Base-by-base conservation (phyloP, 2,888 invertebrate species). In the Sepiola atlantica region DNA sequence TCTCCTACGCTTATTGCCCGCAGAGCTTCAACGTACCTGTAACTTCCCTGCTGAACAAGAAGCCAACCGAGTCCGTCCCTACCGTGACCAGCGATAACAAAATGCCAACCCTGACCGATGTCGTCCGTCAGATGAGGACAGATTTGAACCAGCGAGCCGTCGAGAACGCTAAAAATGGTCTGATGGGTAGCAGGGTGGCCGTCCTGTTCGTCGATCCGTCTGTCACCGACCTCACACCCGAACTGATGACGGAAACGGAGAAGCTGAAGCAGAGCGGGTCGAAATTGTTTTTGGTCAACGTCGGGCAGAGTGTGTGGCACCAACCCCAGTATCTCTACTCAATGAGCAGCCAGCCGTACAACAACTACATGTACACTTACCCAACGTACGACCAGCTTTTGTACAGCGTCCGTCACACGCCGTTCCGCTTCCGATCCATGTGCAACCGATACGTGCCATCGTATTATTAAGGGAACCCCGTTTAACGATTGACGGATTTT, bases 41-140 rank as follows among this genome's bases (percentile, higher is more conserved):
- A 28, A 92, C 92, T 54, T 92, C 92, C 18, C 55, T 92, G 55
- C 54, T 92, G 35, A 54, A 32, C 28, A 92, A 92, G 55, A 24
- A 45, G 18, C n/a, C 45, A 21, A 28, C n/a, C 4, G 45, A 92
- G 18, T 8, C n/a, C 20, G 20, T 4, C 45, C 28, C 12, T 28
- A 92, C 28, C 12, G 45, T 92, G 2, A 92, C 45, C 55, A 92
- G 28, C 6, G 45, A 24, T 28, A 77, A 3, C 2, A 77, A n/a
- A 32, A 4, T 55, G 18, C 92, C 92, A 28, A 32, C 54, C 3
- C 54, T 92, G 20, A 54, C 55, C 24, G 55, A 92, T 35, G 92
- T 92, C 55, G 55, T 92, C n/a, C 54, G 55, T 92, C n/a, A 55
- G 55, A 92, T 92, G 92, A 92, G 92, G 20, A 92, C 24, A 24